Conservation (phyloP, 2,113 vertebrate species). For the Phaethon lepturus region DNA sequence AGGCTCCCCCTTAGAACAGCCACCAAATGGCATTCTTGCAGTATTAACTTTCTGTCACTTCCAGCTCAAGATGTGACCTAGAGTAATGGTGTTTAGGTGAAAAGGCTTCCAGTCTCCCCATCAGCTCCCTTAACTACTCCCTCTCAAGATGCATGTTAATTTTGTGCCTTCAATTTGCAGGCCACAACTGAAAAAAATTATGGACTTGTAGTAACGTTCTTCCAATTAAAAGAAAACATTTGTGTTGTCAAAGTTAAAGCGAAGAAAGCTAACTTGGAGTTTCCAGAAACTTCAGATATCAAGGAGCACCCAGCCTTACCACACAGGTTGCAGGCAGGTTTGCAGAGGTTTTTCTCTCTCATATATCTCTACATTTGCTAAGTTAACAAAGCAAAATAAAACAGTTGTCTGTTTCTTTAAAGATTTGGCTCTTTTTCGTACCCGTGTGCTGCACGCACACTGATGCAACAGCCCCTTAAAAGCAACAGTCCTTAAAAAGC, state of each 20-base stretch:
- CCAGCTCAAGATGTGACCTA: conserved; percentile 8
- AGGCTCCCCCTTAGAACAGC: not conserved
- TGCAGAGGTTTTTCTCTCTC: not conserved
- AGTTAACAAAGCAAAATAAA: not conserved
- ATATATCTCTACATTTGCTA: not conserved
- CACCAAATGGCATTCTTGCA: conserved; percentile 44
- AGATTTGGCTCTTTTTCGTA: not conserved
- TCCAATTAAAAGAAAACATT: not conserved
- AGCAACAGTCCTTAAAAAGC: not conserved
- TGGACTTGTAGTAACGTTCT: not conserved
- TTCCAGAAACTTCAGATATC: not conserved
- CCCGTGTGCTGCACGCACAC: accelerated
- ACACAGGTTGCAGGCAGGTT: not conserved
- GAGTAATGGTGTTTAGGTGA: not conserved
- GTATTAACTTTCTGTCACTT: conserved; percentile 63
- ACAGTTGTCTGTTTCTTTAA: not conserved
- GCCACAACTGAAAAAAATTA: not conserved
- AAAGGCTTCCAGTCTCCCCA: conserved; percentile 14
- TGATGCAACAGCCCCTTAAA: not conserved
- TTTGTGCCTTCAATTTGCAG: not conserved
- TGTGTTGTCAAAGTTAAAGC: not conserved
- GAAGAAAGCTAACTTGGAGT: not conserved
- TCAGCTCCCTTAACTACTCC: not conserved
- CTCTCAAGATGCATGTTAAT: not conserved
- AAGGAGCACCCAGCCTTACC: not conserved